Evolutionary conservation across 2,113 vertebrate genomes (phyloP), one percentile per base, ranked within the genome.

Genomic region (Hydrochoerus hydrochaeris): DNA sequence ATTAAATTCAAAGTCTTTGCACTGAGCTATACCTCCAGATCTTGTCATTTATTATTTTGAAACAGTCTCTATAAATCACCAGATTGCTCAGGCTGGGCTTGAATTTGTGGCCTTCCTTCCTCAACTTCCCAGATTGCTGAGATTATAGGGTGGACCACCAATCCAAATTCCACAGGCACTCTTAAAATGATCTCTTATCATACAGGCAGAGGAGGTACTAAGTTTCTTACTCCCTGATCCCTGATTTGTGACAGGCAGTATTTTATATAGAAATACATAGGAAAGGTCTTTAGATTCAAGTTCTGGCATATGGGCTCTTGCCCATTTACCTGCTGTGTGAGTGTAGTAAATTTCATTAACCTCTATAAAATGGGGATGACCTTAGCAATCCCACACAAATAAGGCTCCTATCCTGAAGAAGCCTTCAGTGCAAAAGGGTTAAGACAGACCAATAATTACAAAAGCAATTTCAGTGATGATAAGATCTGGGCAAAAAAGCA

Each of bases 381-480:
- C 41, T 19, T 81, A 52, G 22, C 7, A 24, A 83, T 57, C 81
- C 26, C 57, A 41, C 2, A 28, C 1, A 95, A 89, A 52, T 62
- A 81, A 57, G 67, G 52, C 16, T 92, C 26, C 14, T 41, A n/a
- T 24, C 26, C 32, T 83, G 41, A 67, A 78, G 78, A 71, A 32
- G 1, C 0, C 78, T 90, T 93, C 28, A 83, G 30, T 32, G 17
- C 41, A 73, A 49, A 93, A 73, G 57, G 44, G 57, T 67, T 62
- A 88, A 80, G 49, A 83, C 44, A 32, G 10, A 91, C 14, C 73
- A 84, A 5, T 87, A 83, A 91, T 91, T 84, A 35, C 67, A 94
- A 86, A 81, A 80, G 26, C 7, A 83, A 5, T 88, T 57, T 95
- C 60, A 90, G 28, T 71, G 26, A 57, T 67, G 32, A 75, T 46